Evolutionary conservation across 2,888 invertebrate species (phyloP).

Genomic region (Baronia brevicornis): DNA sequence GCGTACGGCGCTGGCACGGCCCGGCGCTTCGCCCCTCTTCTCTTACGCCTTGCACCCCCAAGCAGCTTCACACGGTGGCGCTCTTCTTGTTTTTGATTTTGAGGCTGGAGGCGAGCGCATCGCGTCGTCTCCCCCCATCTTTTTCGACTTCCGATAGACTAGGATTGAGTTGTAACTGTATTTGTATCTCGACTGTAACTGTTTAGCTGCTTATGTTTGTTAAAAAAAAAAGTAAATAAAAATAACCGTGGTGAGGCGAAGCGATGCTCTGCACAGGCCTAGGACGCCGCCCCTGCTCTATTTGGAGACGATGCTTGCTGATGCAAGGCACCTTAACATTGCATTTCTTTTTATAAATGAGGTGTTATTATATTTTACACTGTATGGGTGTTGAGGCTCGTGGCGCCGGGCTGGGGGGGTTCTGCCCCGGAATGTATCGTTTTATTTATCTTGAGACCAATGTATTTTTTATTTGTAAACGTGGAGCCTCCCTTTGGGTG

Average conservation of each 20-base stretch:
- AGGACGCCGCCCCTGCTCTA: constrained; percentile 24
- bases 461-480: constrained; percentile 60
- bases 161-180: constrained; percentile 17
- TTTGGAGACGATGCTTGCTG: constrained; percentile 19
- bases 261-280: constrained; percentile 21
- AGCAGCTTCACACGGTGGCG: constrained; percentile 17
- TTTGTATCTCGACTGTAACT: constrained; percentile 20
- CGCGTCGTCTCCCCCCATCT: constrained; percentile 22
- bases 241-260: constrained; percentile 16
- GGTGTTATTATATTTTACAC: constrained; percentile 47
- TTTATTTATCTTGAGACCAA: constrained; percentile 70
- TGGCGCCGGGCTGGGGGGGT: constrained; percentile 33
- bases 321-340: constrained; percentile 31
- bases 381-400: constrained; percentile 33
- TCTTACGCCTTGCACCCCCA: constrained; percentile 19
- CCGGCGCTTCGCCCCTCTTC: constrained; percentile 23
- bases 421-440: constrained; percentile 56
- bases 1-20: constrained; percentile 27
- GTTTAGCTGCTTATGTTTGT: constrained; percentile 19
- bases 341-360: constrained; percentile 53
- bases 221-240: constrained; percentile 3
- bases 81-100: constrained; percentile 25
- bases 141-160: constrained; percentile 17
- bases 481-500: constrained; percentile 31
- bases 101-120: constrained; percentile 23